Evolutionary conservation across 2,888 invertebrate genomes (phyloP).

Genomic region (Timema cristinae): DNA sequence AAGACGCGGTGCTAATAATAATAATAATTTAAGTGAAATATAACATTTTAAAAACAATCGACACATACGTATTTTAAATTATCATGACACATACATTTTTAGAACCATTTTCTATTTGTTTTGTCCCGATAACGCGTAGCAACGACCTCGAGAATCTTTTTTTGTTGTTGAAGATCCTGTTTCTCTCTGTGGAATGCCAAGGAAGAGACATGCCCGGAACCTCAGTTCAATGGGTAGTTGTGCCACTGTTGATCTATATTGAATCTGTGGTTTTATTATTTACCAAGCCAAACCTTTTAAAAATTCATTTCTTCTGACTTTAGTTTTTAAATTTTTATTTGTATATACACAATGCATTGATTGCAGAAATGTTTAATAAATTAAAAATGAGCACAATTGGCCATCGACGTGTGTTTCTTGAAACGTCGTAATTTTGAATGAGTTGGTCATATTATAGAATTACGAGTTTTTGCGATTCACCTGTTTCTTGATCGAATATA

Average conservation of each 20-base stretch:
- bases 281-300: background rate
- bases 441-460: conserved; percentile 4
- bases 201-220: background rate
- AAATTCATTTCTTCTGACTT: conserved; percentile 13
- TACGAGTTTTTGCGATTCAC: background rate
- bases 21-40: too few species aligned
- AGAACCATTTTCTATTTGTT: background rate
- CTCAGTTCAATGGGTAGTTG: conserved; percentile 4
- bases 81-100: background rate
- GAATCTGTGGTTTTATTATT: conserved; percentile 6
- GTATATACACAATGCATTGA: conserved; percentile 8
- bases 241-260: background rate
- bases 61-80: conserved; percentile 1
- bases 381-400: background rate
- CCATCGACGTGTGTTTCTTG: conserved; percentile 4
- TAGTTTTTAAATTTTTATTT: background rate
- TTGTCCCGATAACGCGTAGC: background rate
- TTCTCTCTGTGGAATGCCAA: background rate
- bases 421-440: background rate
- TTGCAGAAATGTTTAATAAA: background rate
- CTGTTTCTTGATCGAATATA: background rate
- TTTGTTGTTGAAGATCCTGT: background rate
- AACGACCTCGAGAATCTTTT: conserved; percentile 6
- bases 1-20: too few species aligned
- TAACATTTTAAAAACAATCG: conserved; percentile 4